These are phyloP conservation scores for Lasaia peninsularis DNA, from an alignment of 1,140 invertebrate genomes.

Conservation along the genomic window DNA sequence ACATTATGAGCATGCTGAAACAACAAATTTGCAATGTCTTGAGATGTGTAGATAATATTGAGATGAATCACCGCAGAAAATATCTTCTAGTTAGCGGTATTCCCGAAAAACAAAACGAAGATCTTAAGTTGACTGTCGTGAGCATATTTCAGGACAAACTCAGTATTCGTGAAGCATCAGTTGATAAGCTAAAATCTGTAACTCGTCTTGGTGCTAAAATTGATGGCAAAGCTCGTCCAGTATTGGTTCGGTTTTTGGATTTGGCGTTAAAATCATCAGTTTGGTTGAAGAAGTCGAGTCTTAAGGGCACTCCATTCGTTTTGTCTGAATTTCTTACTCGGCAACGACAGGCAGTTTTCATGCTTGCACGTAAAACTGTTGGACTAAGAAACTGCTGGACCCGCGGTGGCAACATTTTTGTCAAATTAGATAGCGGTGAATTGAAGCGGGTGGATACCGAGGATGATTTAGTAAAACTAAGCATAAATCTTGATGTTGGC, in stretches of 20 bases:
- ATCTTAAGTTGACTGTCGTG: too few species aligned
- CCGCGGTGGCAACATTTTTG: not conserved
- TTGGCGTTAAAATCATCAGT: conserved; percentile 2
- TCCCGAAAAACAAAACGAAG: too few species aligned
- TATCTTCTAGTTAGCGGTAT: too few species aligned
- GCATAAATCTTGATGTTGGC: not conserved
- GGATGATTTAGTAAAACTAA: not conserved
- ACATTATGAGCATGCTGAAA: too few species aligned
- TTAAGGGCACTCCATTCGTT: conserved; percentile 13
- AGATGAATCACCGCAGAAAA: too few species aligned
- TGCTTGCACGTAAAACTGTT: not conserved
- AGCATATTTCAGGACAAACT: too few species aligned
- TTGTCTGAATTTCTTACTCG: conserved; percentile 13
- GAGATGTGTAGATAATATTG: too few species aligned
- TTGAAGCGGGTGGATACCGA: not conserved
- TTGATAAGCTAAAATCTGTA: not conserved
- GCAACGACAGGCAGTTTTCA: not conserved
- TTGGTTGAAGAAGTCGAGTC: conserved; percentile 11
- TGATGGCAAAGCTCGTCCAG: conserved; percentile 11
- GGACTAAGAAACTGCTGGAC: not conserved
- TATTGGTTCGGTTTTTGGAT: conserved; percentile 6
- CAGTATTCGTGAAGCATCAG: too few species aligned
- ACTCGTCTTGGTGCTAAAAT: not conserved
- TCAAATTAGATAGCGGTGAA: not conserved
- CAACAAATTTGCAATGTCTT: too few species aligned